Evolutionary conservation across 2,797 vertebrate species (phyloP), one percentile per base, ranked within the genome.

Genomic region (Buphagus erythrorhynchus): DNA sequence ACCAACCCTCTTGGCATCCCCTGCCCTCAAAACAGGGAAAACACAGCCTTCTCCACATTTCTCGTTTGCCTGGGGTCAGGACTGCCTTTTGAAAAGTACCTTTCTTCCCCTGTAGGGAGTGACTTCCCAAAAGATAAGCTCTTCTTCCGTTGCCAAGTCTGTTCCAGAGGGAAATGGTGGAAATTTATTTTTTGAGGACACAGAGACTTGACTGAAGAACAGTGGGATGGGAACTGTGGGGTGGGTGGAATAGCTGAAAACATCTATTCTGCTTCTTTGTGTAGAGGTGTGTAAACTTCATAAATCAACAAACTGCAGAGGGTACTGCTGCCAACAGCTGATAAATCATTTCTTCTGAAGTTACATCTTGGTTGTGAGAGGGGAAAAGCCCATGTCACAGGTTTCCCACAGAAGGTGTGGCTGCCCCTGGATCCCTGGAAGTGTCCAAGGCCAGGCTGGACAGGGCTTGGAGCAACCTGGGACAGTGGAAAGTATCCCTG

Each of bases 381-480:
- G 16, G 9, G 25, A 33, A 18, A 62, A 54, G 42, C 13, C 18
- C 18, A 14, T 49, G 61, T 11, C 5, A 19, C 15, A 52, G 14
- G 4, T 2, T 33, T 0, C 20, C 16, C 43, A 33, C 11, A 26
- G 5, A 1, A 57, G 5, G 28, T 71, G n/a, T 8, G 61, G 14
- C 3, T 79, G 24, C 4, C 3, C 20, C 42, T 40, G 40, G 40
- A 49, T 26, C n/a, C 28, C 35, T 79, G n/a, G 16, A 1, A 79
- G 24, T 16, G n/a, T 25, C 29, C 48, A 11, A 76, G n/a, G 12
- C 28, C 67, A 67, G 36, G 8, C 0, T 67, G 48, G 52, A 38
- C 0, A 0, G 20, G 10, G 7, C 8, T 36, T 24, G 17, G 61
- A 33, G n/a, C 12, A 33, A 0, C 16, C 22, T 19, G 31, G 19